Evolutionary conservation across 2,888 invertebrate species (phyloP).

Genomic region (Patella ulyssiponensis): DNA sequence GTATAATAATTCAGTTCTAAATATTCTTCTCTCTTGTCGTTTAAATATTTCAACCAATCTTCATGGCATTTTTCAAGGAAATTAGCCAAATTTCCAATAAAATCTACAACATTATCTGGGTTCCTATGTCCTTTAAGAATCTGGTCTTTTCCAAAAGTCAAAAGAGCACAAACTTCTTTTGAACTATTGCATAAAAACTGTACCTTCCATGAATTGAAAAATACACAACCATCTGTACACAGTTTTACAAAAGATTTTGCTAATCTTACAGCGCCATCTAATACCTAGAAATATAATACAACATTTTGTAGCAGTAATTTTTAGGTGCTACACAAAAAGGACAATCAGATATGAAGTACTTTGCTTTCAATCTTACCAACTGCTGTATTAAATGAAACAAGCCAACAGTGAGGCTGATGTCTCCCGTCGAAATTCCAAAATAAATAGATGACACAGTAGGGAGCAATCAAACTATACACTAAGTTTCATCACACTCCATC

Average conservation of each 20-base stretch:
- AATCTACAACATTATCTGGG: constrained; percentile 37
- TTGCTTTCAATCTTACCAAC: constrained; percentile 1
- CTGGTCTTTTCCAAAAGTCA: constrained; percentile 47
- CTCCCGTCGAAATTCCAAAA: too few species aligned
- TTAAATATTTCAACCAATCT: constrained; percentile 54
- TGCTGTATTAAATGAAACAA: too few species aligned
- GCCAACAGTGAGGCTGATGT: too few species aligned
- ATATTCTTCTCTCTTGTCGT: constrained; percentile 42
- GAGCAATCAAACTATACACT: too few species aligned
- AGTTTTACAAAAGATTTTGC: constrained; percentile 55
- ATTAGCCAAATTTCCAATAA: constrained; percentile 48
- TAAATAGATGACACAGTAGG: too few species aligned
- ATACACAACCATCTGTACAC: constrained; percentile 57
- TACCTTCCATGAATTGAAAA: constrained; percentile 58
- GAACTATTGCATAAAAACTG: constrained; percentile 48
- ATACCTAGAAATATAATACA: constrained; percentile 44
- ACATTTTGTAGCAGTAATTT: not conserved
- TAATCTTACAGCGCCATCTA: constrained; percentile 59
- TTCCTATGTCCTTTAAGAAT: constrained; percentile 32
- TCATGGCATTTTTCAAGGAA: constrained; percentile 53
- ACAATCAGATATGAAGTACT: too few species aligned
- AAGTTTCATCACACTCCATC: too few species aligned
- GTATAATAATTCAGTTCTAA: constrained; percentile 60
- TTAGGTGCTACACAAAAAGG: not conserved
- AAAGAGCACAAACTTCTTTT: constrained; percentile 41